phyloP scores from a whole-genome alignment of 2,797 vertebrate species.

The Rhinatrema bivittatum region DNA sequence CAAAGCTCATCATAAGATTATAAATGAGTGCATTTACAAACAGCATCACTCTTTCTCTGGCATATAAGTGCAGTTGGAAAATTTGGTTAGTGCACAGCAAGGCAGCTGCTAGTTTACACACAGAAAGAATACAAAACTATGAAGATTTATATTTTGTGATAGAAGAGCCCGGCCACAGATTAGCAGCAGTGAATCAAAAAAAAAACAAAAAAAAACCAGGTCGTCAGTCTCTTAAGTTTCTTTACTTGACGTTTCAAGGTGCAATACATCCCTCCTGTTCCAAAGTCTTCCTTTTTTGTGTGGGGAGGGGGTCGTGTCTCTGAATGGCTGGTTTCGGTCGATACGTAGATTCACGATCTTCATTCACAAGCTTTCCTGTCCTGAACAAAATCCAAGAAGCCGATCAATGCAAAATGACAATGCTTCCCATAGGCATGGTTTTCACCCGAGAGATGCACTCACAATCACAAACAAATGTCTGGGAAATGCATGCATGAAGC shows the following conservation, averaged over 20 bases:
- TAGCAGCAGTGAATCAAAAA: conserved; percentile 27
- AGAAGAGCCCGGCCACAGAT: conserved; percentile 26
- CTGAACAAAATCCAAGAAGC: conserved; percentile 17
- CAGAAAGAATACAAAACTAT: no score
- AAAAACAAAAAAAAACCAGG: no score
- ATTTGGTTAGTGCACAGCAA: conserved; percentile 40
- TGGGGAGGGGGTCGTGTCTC: conserved; percentile 38
- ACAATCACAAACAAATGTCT: no score
- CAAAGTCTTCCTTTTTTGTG: conserved; percentile 23
- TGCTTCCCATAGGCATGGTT: no score
- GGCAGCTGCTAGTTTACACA: conserved; percentile 40
- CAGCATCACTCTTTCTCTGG: conserved; percentile 27
- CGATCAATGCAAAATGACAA: no score
- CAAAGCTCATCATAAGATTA: no score
- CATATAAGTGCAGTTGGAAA: conserved; percentile 26
- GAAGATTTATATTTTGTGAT: conserved; percentile 30
- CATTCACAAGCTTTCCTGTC: conserved; percentile 35
- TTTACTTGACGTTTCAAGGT: conserved; percentile 7
- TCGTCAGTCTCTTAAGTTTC: conserved; percentile 25
- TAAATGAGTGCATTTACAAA: conserved; percentile 17
- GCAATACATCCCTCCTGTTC: conserved; percentile 22
- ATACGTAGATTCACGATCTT: conserved; percentile 26
- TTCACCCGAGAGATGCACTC: no score
- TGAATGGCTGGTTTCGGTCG: conserved; percentile 26
- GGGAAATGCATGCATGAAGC: no score